These are phyloP conservation scores for Monochamus saltuarius DNA, from an alignment of 1,140 invertebrate genomes.

Conservation along the genomic window DNA sequence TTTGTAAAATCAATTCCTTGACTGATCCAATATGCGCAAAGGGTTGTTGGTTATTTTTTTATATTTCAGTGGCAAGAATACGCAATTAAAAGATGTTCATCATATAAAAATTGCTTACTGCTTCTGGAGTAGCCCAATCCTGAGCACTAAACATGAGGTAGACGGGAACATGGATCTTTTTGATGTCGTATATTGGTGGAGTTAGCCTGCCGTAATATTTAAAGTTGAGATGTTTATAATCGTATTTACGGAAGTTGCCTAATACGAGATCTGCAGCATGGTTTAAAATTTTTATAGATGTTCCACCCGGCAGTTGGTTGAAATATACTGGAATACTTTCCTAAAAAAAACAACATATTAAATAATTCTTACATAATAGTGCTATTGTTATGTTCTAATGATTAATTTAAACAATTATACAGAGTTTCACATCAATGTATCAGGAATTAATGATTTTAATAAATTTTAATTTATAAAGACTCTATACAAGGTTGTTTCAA, in stretches of 20 bases:
- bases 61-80: too few species aligned
- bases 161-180: slow-evolving; percentile 41
- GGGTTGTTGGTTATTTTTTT: too few species aligned
- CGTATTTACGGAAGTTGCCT: slow-evolving; percentile 43
- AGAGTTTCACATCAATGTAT: too few species aligned
- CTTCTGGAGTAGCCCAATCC: slow-evolving; percentile 43
- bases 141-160: slow-evolving; percentile 42
- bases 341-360: slow-evolving; percentile 24
- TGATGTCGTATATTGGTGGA: slow-evolving; percentile 44
- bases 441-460: too few species aligned
- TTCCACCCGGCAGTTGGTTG: slow-evolving; percentile 45
- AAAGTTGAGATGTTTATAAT: slow-evolving; percentile 33
- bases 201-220: slow-evolving; percentile 30
- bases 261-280: slow-evolving; percentile 44
- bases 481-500: too few species aligned
- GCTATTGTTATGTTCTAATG: too few species aligned
- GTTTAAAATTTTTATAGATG: slow-evolving; percentile 41
- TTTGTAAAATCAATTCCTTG: too few species aligned
- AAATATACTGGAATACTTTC: slow-evolving; percentile 45
- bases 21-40: too few species aligned
- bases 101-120: slow-evolving; percentile 29
- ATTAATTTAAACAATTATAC: too few species aligned
- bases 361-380: too few species aligned
- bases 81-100: too few species aligned
- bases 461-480: too few species aligned